phyloP scores from a whole-genome alignment of 2,113 vertebrate genomes.

The Epinephelus moara region DNA sequence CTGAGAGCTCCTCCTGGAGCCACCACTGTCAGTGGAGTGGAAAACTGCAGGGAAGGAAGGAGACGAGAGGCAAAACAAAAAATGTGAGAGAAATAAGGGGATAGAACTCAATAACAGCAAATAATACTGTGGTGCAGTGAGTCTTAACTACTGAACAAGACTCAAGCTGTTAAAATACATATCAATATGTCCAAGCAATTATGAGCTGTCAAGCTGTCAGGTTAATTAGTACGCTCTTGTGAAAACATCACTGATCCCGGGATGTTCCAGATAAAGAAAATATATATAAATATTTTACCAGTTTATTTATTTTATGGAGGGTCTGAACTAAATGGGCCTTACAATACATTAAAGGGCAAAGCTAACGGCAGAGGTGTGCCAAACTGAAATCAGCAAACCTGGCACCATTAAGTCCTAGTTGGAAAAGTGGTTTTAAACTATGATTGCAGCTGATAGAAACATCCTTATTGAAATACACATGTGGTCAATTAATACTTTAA shows the following conservation, averaged over 20 bases:
- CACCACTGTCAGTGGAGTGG: slow-evolving; percentile 89
- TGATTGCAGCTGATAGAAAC: background rate
- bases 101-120: background rate
- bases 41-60: slow-evolving; percentile 78
- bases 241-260: background rate
- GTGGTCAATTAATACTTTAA: background rate
- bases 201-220: background rate
- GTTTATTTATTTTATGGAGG: background rate
- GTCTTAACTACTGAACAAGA: background rate
- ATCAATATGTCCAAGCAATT: background rate
- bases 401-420: background rate
- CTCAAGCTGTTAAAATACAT: background rate
- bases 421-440: background rate
- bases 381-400: background rate
- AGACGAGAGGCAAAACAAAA: background rate
- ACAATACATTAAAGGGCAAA: background rate
- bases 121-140: background rate
- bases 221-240: background rate
- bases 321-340: background rate
- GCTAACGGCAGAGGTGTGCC: background rate
- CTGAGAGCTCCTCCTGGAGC: slow-evolving; percentile 91
- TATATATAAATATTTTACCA: background rate
- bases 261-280: background rate
- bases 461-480: background rate
- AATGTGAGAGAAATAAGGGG: background rate